Base-by-base conservation (phyloP, 2,888 invertebrate species). In the Chloromyia formosa region DNA sequence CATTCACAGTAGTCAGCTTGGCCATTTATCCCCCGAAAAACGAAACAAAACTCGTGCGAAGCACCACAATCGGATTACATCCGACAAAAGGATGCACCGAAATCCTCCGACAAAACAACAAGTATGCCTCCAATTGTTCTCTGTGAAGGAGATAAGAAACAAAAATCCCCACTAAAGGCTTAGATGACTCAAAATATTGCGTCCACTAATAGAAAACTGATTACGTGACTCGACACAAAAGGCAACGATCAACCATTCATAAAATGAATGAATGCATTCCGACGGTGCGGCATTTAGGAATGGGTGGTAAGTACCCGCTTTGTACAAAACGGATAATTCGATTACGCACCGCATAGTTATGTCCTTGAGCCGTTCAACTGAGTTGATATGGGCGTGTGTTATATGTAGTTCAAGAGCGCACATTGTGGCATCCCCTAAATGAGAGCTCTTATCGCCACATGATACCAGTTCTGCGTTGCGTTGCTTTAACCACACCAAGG, bases 371-470 rank as follows among this genome's bases (percentile, higher is more conserved):
- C 71, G 56, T 71, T 42, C 10, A 71, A 71, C 35, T 66, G 66
- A 66, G 45, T 42, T 22, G 10, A 40, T 7, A 60, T 27, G 23
- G 23, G 4, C 60, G 27, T 35, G 27, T 35, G 27, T 35, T 35
- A 7, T 12, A 60, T 66, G 14, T 49, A 58, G 71, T 58, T 71
- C 71, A 71, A 71, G 35, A 71, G 71, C 56, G 71, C 71, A 7
- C 7, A 71, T 71, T 40, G 42, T 71, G 18, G 71, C 42, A 64
- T 64, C 20, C 27, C 27, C 27, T 66, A 20, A 7, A 71, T 71
- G 40, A 71, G 71, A 22, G 58, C 71, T 71, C 71, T 71, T 71
- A 71, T 71, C 71, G 58, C 71, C 71, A 71, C 71, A 71, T 71
- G 71, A 71, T 71, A 71, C 71, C 56, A 22, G 27, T 35, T 56